Evolutionary conservation across 2,113 vertebrate genomes (phyloP), one percentile per base, ranked within the genome.

Genomic region (Oncorhynchus tshawytscha): DNA sequence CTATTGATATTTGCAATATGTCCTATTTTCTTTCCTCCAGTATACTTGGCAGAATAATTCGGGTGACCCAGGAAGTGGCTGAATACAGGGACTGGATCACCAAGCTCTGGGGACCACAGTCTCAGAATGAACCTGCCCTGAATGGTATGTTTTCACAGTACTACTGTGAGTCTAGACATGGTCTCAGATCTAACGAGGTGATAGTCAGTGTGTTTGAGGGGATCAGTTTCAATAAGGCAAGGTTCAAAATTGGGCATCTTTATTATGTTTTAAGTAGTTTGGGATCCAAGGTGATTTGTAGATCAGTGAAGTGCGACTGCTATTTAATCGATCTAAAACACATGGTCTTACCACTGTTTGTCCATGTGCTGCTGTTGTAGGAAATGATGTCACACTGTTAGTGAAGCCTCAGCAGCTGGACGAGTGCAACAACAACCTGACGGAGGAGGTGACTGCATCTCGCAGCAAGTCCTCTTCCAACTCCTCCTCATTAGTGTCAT

Each of bases 61-160:
- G 97, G 82, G 96, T 99, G 78, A 99, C 97, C 0, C 96, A 95
- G 75, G 98, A 99, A 89, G 97, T 99, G 70, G 95, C 95, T 7
- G 95, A 97, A 0, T 99, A 99, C 79, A 94, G 98, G 86, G 95
- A 98, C 57, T 99, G 97, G 97, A 99, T 99, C 92, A 95, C 93
- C 29, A 95, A 94, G 67, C 94, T 95, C 72, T 99, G 98, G 98
- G 95, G 95, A 51, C 89, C 91, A 73, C 92, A 92, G 20, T 94
- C 90, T 22, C 94, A 95, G 84, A 94, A 92, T 1, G 97, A 96
- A 31, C 85, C 91, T 3, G 82, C 95, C 0, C 94, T 96, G 83
- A 97, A 97, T 49, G 95, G 97, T 97, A 91, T 86, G 94, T 45
- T 18, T 67, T 20, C 1, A 20, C 13, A 24, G 20, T 62, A 8